Conservation (phyloP, 2,888 invertebrate genomes). For the Dione juno region DNA sequence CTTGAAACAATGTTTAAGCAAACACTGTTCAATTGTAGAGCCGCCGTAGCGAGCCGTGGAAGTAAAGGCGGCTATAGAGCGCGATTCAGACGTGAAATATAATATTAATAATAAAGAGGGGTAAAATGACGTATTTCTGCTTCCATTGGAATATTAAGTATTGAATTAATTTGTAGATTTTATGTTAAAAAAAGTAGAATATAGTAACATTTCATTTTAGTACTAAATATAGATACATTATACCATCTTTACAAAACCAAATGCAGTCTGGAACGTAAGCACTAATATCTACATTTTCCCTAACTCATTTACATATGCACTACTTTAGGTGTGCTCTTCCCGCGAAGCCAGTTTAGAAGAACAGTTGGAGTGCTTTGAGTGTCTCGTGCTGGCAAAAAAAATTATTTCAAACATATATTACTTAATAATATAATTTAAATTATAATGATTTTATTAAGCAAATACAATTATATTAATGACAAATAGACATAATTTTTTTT, state of each 20-base stretch:
- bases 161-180: not conserved
- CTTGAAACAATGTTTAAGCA: conserved; percentile 37
- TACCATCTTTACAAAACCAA: not conserved
- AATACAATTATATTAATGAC: no score
- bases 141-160: not conserved
- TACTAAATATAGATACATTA: not conserved
- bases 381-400: conserved; percentile 87
- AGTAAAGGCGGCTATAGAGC: not conserved
- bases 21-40: conserved; percentile 40
- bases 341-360: conserved; percentile 92
- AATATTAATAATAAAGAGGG: not conserved
- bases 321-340: conserved; percentile 88
- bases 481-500: no score
- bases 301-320: conserved; percentile 72
- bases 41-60: conserved; percentile 38
- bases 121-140: not conserved
- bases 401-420: no score
- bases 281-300: conserved; percentile 25
- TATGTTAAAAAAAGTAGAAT: not conserved
- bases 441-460: no score
- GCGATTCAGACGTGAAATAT: no score
- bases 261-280: conserved; percentile 24
- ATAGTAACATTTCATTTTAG: not conserved
- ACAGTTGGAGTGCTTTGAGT: conserved; percentile 91
- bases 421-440: not conserved